Evolutionary conservation across 2,797 vertebrate species (phyloP).

Genomic region (Pipistrellus pygmaeus): DNA sequence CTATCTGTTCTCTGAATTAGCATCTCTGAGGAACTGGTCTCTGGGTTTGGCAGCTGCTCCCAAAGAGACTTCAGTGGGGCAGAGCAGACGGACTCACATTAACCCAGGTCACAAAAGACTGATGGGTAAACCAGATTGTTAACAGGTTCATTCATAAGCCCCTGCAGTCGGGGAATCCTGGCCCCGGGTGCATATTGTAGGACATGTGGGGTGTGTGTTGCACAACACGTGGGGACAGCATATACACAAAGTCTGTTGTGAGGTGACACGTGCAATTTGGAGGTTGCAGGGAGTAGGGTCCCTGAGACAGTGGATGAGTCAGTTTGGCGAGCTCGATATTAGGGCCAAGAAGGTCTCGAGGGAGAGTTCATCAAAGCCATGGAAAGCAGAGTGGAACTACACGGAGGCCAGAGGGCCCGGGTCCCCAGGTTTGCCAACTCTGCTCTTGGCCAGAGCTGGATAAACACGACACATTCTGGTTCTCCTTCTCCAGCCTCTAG

Average conservation of each 20-base stretch:
- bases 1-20: background rate
- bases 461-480: background rate
- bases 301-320: background rate
- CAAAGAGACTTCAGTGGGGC: background rate
- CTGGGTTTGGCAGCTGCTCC: background rate
- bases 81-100: background rate
- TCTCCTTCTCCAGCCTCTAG: background rate
- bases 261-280: too few species aligned
- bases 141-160: background rate
- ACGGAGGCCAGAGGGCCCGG: rapidly evolving
- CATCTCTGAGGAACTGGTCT: background rate
- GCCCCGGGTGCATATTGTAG: background rate
- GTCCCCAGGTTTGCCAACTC: too few species aligned
- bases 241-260: background rate
- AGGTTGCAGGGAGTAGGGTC: background rate
- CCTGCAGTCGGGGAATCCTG: background rate
- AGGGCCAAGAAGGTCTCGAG: background rate
- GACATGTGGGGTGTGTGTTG: too few species aligned
- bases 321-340: background rate
- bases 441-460: background rate
- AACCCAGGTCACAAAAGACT: background rate
- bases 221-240: too few species aligned
- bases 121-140: background rate
- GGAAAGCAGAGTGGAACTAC: too few species aligned
- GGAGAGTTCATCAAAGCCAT: background rate